phyloP scores from a whole-genome alignment of 2,113 vertebrate genomes.

The Drymodes brunneopygia region DNA sequence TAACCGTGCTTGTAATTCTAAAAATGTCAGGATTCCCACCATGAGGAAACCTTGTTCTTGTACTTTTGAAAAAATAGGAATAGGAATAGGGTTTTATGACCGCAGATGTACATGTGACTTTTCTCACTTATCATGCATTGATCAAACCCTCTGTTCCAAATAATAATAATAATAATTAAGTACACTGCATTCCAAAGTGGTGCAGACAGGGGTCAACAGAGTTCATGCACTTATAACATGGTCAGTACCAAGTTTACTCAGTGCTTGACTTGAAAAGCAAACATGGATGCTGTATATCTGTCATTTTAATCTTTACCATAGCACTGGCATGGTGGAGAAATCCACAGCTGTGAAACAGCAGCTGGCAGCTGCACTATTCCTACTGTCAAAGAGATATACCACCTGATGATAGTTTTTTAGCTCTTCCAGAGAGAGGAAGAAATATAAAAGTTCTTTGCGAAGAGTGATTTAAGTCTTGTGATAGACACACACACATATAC shows the following conservation, averaged over 20 bases:
- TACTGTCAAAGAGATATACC: not conserved
- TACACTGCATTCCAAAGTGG: not conserved
- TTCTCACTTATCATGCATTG: not conserved
- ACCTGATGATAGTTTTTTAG: not conserved
- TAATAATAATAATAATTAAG: not conserved
- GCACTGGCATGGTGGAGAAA: not conserved
- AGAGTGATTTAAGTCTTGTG: not conserved
- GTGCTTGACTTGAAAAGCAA: not conserved
- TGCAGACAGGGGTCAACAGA: not conserved
- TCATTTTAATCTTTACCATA: not conserved
- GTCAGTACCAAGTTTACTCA: not conserved
- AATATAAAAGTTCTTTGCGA: not conserved
- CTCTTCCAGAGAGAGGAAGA: not conserved
- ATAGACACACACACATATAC: not conserved
- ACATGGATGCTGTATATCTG: not conserved
- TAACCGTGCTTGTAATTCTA: not conserved
- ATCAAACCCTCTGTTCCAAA: not conserved
- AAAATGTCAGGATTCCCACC: not conserved
- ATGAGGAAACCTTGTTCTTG: not conserved
- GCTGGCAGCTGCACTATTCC: not conserved
- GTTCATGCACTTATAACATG: not conserved
- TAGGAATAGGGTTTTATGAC: not conserved
- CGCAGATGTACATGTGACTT: not conserved
- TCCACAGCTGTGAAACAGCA: not conserved
- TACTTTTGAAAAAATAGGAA: not conserved